Base-by-base conservation (phyloP, 1,140 invertebrate species). In the Papilio xuthus region DNA sequence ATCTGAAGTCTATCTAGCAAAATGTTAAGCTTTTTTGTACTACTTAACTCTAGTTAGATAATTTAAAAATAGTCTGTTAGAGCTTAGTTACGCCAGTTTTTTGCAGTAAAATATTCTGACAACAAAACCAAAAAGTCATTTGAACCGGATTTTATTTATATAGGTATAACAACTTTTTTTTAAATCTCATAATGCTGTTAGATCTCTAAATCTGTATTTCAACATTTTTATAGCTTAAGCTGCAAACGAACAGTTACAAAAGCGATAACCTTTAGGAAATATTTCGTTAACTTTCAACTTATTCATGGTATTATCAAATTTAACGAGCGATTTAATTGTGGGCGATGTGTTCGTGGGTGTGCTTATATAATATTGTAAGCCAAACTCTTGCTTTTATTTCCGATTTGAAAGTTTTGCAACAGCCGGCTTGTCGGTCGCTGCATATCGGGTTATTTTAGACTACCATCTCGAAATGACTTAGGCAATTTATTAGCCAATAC, bases 341-440 rank as follows among this genome's bases (percentile, higher is more conserved):
- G n/a, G n/a, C n/a, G n/a, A n/a, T n/a, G n/a, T n/a, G n/a, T n/a
- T n/a, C n/a, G n/a, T n/a, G 13, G 26, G 13, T 23, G 26, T 2
- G 28, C 20, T 67, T 67, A 67, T 6, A 26, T 18, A 67, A 67
- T 26, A 32, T 28, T 23, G 26, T 28, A 15, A 28, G 26, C 60
- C 26, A 32, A 15, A 63, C 26, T 67, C 10, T 67, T 28, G 26
- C 60, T 67, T 28, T 28, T 67, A 67, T 67, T 28, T 67, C 26
- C 26, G 60, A 67, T 67, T 10, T 13, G 23, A 67, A 67, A 67
- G 60, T 67, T 13, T 67, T 26, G 60, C 60, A 67, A 67, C 60
- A 28, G 60, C 60, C 26, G 60, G 23, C 23, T 60, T 60, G 56
- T 60, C 56, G 23, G 56, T 23, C 23, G 56, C 56, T 20, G 32